Evolutionary conservation across 2,888 invertebrate species (phyloP).

Genomic region (Nephrotoma flavescens): DNA sequence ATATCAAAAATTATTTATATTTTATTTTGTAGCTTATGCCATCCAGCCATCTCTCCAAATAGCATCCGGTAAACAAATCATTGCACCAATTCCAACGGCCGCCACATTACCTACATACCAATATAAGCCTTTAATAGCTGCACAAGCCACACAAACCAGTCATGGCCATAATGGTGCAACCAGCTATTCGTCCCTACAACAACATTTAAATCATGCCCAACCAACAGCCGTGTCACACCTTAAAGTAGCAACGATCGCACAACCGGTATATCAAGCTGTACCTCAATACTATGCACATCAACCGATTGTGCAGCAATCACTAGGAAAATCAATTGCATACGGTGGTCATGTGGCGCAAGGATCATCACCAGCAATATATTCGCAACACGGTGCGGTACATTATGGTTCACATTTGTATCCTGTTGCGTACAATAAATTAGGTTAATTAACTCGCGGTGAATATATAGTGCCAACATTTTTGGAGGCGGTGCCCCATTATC

Average conservation of each 20-base stretch:
- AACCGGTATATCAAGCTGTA: not conserved
- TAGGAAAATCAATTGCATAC: not conserved
- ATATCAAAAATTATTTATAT: not conserved
- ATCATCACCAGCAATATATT: not conserved
- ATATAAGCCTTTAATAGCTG: not conserved
- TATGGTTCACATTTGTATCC: not conserved
- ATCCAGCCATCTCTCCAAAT: not conserved
- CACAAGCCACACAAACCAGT: not conserved
- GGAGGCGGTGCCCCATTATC: not conserved
- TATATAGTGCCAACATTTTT: not conserved
- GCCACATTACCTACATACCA: not conserved
- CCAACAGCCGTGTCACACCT: not conserved
- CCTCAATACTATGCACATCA: conserved; percentile 1
- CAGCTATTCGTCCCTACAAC: not conserved
- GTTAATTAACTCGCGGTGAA: not conserved
- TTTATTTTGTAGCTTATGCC: not conserved
- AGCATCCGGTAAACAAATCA: not conserved
- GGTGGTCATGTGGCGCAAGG: not conserved
- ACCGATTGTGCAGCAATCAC: not conserved
- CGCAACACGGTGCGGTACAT: not conserved
- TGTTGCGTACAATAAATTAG: not conserved
- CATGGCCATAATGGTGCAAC: not conserved
- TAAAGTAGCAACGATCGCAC: not conserved
- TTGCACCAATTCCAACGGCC: not conserved
- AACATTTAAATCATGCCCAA: not conserved